Conservation (phyloP, 2,113 vertebrate species). For the Menura novaehollandiae region DNA sequence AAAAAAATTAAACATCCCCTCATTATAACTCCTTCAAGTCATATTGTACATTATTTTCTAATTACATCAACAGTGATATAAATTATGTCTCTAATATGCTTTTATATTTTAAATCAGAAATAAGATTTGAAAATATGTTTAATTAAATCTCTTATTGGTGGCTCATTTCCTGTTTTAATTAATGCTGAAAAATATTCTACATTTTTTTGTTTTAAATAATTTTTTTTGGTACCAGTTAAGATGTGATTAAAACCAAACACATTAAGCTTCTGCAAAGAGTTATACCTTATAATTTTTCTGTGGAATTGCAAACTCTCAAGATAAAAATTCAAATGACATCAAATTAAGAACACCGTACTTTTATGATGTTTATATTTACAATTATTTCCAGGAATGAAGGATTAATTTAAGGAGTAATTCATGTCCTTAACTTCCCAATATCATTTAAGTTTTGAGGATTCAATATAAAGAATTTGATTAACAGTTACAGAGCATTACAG, state of each 20-base stretch:
- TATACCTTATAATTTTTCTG: not conserved
- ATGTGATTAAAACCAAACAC: not conserved
- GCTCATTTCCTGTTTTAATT: not conserved
- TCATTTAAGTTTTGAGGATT: not conserved
- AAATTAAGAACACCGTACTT: not conserved
- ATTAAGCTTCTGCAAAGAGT: not conserved
- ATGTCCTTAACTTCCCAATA: not conserved
- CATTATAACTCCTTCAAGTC: not conserved
- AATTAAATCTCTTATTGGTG: not conserved
- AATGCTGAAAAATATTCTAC: not conserved
- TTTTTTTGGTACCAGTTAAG: not conserved
- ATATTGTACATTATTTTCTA: not conserved
- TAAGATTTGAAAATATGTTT: not conserved
- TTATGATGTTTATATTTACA: not conserved
- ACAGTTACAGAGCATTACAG: not conserved
- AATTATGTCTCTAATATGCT: not conserved
- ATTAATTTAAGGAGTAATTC: not conserved
- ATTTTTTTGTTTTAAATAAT: not conserved
- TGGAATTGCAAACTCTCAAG: not conserved
- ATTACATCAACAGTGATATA: not conserved
- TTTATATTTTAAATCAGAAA: not conserved
- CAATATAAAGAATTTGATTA: not conserved
- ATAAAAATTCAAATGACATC: not conserved
- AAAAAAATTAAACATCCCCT: not conserved
- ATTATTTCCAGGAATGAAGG: not conserved